Evolutionary conservation across 2,797 vertebrate genomes (phyloP).

Genomic region (Malacoraja senta): DNA sequence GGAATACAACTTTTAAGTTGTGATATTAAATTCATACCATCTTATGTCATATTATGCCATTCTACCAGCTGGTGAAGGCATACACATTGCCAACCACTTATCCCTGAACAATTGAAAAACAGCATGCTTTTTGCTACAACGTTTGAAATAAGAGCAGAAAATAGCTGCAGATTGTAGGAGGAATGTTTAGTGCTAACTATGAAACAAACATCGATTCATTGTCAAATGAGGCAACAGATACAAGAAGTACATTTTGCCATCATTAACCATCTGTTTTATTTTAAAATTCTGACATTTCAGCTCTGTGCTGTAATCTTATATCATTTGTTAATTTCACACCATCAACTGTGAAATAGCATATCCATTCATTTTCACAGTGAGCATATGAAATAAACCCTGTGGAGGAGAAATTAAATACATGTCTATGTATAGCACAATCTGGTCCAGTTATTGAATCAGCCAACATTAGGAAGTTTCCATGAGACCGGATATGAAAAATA

Average conservation of each 20-base stretch:
- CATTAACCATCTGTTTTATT: not conserved
- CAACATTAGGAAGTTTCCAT: not conserved
- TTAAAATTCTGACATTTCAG: not conserved
- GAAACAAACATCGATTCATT: constrained; percentile 1
- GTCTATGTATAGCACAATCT: not conserved
- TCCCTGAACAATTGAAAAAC: not conserved
- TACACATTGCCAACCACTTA: not conserved
- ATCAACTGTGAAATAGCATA: constrained; percentile 12
- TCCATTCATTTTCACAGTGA: not conserved
- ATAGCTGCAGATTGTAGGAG: not conserved
- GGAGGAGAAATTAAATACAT: constrained; percentile 8
- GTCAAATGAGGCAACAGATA: constrained; percentile 28
- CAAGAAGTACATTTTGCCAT: not conserved
- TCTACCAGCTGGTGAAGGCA: not conserved
- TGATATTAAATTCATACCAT: not conserved
- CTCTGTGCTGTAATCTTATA: not conserved
- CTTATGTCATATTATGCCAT: not conserved
- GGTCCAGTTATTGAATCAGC: not conserved
- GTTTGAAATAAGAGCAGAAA: not conserved
- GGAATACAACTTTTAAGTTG: not conserved
- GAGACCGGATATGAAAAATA: not conserved
- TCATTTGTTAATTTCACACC: constrained; percentile 15
- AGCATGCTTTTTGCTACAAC: not conserved
- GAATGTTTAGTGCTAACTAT: not conserved
- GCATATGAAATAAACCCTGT: not conserved